These are phyloP conservation scores for Colistium nudipinnis DNA, from an alignment of 2,113 vertebrate species.

Conservation along the genomic window DNA sequence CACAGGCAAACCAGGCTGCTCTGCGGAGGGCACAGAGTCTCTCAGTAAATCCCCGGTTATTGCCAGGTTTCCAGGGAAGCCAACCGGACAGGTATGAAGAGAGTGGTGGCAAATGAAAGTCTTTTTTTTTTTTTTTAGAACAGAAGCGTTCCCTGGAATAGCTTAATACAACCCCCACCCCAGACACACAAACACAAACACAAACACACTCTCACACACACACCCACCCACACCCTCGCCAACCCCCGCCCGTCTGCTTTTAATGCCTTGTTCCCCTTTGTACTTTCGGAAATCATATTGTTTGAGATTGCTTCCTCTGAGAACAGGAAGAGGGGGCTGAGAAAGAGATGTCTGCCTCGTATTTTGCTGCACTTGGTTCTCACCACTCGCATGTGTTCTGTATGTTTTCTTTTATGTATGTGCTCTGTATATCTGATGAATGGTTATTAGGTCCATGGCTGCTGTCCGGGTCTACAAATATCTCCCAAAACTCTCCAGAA, in stretches of 20 bases:
- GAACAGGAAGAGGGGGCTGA: conserved; percentile 55
- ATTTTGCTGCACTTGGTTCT: no score
- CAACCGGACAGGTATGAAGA: conserved; percentile 19
- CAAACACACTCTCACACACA: no score
- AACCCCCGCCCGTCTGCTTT: not conserved
- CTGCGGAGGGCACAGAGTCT: conserved; percentile 28
- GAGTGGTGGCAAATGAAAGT: conserved; percentile 4
- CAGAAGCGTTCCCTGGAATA: not conserved
- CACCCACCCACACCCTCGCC: no score
- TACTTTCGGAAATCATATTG: conserved; percentile 75
- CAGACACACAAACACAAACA: no score
- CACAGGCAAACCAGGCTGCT: conserved; percentile 50
- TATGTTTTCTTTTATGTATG: no score
- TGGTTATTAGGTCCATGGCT: no score
- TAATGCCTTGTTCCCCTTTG: conserved; percentile 44
- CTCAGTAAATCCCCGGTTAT: conserved; percentile 54
- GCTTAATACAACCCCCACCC: no score
- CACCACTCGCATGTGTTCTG: no score
- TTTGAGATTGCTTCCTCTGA: conserved; percentile 76
- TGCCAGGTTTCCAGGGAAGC: conserved; percentile 11
- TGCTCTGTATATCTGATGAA: no score
- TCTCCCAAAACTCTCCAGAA: no score
- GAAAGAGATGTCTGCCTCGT: conserved; percentile 43
- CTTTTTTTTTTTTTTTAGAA: not conserved
- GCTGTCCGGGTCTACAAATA: no score